Base-by-base conservation (phyloP, 2,797 vertebrate genomes). In the Rhinophrynus dorsalis region DNA sequence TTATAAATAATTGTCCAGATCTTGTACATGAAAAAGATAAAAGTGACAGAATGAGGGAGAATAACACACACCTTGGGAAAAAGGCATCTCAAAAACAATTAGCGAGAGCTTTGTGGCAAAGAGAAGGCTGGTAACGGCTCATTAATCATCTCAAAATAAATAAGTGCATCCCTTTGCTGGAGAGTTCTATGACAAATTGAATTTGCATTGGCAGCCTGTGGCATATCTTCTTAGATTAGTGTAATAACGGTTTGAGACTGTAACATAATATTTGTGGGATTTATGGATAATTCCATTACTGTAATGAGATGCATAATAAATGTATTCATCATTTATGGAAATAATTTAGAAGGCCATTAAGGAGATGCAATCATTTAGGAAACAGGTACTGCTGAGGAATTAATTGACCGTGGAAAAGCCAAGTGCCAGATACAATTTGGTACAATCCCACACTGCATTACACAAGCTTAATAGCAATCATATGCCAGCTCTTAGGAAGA, bases 181-280 rank as follows among this genome's bases (percentile, higher is more conserved):
- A 3, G 26, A 52, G 27, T 52, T 5, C 17, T 52, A 17, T 52
- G 12, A 30, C n/a, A 29, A 30, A 52, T 30, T 17, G 3, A 18
- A 30, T 29, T 52, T 52, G 27, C 9, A 52, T 30, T 52, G 50
- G 50, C 50, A 52, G 15, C n/a, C 26, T 29, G 13, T 15, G n/a
- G 2, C 6, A 29, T 52, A 26, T n/a, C 50, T 52, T 17, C 27
- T 30, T 3, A 27, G 26, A 52, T 52, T 52, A 50, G 50, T 13
- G 7, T 15, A 30, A 17, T 3, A 52, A 52, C 50, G 17, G 50
- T 9, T 33, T 1, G 30, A 55, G 18, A 21, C 13, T 10, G 29
- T 33, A 55, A 55, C 30, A 21, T 23, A 24, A 35, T 45, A 56
- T 67, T 67, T 57, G 42, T 37, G 42, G 42, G 54, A 48, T 58